Evolutionary conservation across 2,797 vertebrate species (phyloP), one percentile per base, ranked within the genome.

Genomic region (Alectoris magna): DNA sequence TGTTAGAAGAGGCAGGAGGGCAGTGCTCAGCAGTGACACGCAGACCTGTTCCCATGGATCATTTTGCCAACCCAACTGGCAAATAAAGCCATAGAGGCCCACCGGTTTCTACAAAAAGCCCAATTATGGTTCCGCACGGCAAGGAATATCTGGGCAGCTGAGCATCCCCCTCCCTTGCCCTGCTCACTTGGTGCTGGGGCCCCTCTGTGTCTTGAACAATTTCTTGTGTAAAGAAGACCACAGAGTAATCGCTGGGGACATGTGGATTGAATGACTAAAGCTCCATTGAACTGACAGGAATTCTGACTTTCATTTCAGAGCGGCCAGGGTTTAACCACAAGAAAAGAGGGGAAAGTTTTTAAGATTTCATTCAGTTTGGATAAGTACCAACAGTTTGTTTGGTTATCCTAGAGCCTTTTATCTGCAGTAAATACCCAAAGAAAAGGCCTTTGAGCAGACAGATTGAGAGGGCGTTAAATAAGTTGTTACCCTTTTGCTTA

Each of bases 351-450:
- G 67, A 38, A 91, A 70, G 80, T 87, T 92, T 43, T 60, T 86
- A 87, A 90, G 93, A 55, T 91, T 90, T 92, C 77, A 51, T 92
- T 95, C 87, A 62, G 14, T 88, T 86, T 91, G 92, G 71, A 29
- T 84, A 95, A 95, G 44, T 79, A 86, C 92, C 84, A 92, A 76
- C 41, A 76, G 83, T 81, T 95, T 95, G 79, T 93, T 94, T 94
- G 91, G 60, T 84, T 94, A 92, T 81, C 89, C 85, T 48, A 60
- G 46, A 68, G 56, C 38, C 68, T 62, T 94, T 94, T 82, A 55
- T 76, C 84, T 82, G 58, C 44, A 82, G 34, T 71, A 92, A 95
- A 88, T 73, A 76, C 36, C 15, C 38, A 58, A 67, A 94, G 73
- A 94, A 94, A 95, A 93, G 63, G 70, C 76, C 48, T 92, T 89